Evolutionary conservation across 2,113 vertebrate genomes (phyloP), one percentile per base, ranked within the genome.

Genomic region (Tenrec ecaudatus): DNA sequence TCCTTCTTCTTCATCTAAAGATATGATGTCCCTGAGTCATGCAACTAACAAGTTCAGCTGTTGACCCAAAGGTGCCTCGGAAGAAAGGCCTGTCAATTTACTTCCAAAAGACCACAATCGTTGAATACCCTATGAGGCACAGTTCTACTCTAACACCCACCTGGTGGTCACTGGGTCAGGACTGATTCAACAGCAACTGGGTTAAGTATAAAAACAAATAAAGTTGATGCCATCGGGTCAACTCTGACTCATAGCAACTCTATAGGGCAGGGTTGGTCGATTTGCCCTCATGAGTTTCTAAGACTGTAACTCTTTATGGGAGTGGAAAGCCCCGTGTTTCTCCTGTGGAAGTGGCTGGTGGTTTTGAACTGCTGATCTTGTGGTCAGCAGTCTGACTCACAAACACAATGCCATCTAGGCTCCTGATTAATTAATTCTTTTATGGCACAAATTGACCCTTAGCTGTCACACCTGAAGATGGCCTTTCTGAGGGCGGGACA

Each of bases 401-500:
- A 40, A 40, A 40, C 40, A 40, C 40, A 4, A 40, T 40, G 40
- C 40, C 40, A 40, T 40, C 40, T 40, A 40, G 40, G 40, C 40
- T 40, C 40, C 40, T 40, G 40, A 40, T 40, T 40, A 40, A 40
- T 3, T 40, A 40, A 40, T 86, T 86, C 29, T 62, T 47, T 87
- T 20, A n/a, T 43, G 40, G 36, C 3, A 14, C 23, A 47, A 9
- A 22, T 8, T 16, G 33, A 10, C 60, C 20, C 3, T 33, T 27
- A 60, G 6, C 43, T 6, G 29, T 31, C 23, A 87, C 47, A 60
- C 73, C 16, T 79, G n/a, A 29, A 66, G 31, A 58, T 23, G 36
- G 1, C 25, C 20, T 12, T 16, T n/a, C 25, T 62, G 14, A 38
- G 33, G 0, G 1, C 0, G 58, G 23, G 29, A 66, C 27, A 69